Evolutionary conservation across 2,797 vertebrate species (phyloP), one percentile per base, ranked within the genome.

Genomic region (Acanthiza pusilla): DNA sequence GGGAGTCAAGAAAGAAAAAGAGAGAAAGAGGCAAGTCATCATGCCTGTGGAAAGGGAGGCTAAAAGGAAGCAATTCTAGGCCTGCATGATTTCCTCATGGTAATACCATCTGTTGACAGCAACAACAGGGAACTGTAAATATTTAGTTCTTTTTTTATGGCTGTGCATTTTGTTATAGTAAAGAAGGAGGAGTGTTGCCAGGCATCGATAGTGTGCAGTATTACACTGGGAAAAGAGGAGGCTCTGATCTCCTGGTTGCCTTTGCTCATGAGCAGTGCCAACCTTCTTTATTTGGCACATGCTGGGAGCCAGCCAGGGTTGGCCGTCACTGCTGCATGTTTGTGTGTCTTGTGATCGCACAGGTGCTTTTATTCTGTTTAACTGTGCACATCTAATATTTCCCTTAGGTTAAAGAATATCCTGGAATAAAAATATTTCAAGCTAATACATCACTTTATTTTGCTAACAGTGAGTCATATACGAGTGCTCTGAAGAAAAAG

Each of bases 351-450:
- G 14, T 74, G 60, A 54, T 60, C 81, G 71, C 54, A 60, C 40
- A 32, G 48, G 29, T 58, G 38, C 32, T 88, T 76, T 89, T 57
- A 45, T 61, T 74, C 30, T 50, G 11, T 29, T 36, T 90, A 88
- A 74, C 58, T 76, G 27, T 60, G 43, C 40, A 34, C 25, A 34
- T 83, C 22, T 61, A 62, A 77, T 89, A 16, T 95, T 92, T 88
- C 97, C 95, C 96, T 92, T 97, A 99, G 99, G 98, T 98, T 40
- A 98, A 97, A 94, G 99, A 99, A 98, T 98, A 97, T 84, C 97
- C 99, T 74, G 99, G 99, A 96, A 99, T 99, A 95, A 99, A 99
- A 98, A 99, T 99, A 98, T 99, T 99, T 97, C 99, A 99, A 95
- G 99, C 98, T 96, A 99, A 99, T 96, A 96, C 98, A 16, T 98